phyloP scores from a whole-genome alignment of 2,113 vertebrate species.

The Lophius piscatorius region DNA sequence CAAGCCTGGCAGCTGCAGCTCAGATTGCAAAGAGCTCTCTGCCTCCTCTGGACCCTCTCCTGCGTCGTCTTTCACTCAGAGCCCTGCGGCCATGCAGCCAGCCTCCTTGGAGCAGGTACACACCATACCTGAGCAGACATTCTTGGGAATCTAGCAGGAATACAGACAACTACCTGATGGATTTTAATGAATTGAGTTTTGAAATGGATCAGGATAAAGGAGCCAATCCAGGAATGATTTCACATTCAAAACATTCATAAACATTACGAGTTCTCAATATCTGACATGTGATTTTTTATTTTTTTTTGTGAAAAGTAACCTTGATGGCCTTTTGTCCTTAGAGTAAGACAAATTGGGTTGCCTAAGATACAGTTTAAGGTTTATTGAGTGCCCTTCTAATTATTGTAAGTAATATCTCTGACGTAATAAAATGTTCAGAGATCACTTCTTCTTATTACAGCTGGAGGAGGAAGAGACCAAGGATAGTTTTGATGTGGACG shows the following conservation, averaged over 20 bases:
- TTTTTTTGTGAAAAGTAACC: no score
- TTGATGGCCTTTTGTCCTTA: no score
- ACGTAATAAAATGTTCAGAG: background rate
- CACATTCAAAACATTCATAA: no score
- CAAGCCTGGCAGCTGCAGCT: slow-evolving; percentile 79
- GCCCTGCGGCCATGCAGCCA: slow-evolving; percentile 73
- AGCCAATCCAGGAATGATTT: no score
- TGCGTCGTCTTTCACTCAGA: slow-evolving; percentile 67
- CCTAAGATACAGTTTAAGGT: no score
- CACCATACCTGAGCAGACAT: background rate
- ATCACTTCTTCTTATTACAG: slow-evolving; percentile 49
- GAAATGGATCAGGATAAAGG: no score
- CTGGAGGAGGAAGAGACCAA: slow-evolving; percentile 88
- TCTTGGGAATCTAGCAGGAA: background rate
- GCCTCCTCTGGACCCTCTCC: slow-evolving; percentile 65
- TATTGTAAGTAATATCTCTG: background rate
- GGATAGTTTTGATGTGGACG: slow-evolving; percentile 91
- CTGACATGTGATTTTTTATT: no score
- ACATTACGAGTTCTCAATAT: no score
- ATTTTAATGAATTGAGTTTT: background rate
- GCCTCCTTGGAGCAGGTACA: slow-evolving; percentile 89
- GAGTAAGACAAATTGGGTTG: no score
- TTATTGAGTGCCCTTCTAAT: no score
- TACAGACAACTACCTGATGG: slow-evolving; percentile 4
- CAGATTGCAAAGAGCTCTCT: slow-evolving; percentile 75